Conservation (phyloP, 1,140 invertebrate species). For the Frieseomelitta varia region DNA sequence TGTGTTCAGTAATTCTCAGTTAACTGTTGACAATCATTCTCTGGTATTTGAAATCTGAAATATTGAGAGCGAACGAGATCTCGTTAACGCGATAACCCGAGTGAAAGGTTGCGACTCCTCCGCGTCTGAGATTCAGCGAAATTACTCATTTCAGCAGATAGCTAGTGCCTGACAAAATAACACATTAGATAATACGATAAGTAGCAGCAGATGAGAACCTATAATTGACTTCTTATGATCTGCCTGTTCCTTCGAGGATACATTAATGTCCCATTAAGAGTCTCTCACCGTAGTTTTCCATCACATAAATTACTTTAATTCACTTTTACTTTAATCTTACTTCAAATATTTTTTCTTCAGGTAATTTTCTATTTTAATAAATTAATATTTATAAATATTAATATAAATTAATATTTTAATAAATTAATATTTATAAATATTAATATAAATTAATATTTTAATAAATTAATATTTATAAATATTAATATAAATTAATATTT, state of each 20-base stretch:
- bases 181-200: constrained; percentile 13
- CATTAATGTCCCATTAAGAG: not conserved
- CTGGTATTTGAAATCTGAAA: not conserved
- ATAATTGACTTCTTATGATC: not conserved
- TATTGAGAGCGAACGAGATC: not conserved
- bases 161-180: not conserved
- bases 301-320: not conserved
- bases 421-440: no score
- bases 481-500: no score
- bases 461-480: no score
- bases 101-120: constrained; percentile 25
- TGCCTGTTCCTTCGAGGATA: not conserved
- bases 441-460: no score
- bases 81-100: constrained; percentile 23
- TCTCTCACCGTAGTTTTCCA: not conserved
- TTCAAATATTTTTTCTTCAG: not conserved
- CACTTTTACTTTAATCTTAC: not conserved
- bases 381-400: no score
- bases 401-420: no score
- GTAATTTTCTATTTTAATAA: not conserved
- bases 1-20: not conserved
- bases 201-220: not conserved
- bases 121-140: not conserved
- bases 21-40: not conserved
- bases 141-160: constrained; percentile 13